Evolutionary conservation across 1,140 invertebrate genomes (phyloP).

Genomic region (Zaprionus gabonicus): DNA sequence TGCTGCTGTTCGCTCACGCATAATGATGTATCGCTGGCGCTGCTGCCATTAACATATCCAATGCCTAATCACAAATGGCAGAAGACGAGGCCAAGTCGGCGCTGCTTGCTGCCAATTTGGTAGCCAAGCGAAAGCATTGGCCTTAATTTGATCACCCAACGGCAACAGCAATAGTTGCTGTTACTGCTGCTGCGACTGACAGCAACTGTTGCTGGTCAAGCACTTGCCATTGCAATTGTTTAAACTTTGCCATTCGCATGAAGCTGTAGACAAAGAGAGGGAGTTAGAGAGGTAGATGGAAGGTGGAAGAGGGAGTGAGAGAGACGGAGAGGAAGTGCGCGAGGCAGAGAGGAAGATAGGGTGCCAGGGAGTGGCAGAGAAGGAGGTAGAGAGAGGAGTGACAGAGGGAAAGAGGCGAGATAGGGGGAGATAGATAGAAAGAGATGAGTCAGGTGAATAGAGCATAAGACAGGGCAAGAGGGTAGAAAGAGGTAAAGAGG

Average conservation of each 20-base stretch:
- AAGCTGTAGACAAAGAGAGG: neutral
- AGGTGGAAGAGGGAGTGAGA: neutral
- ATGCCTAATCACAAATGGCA: conserved; percentile 65
- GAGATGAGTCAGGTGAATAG: no score
- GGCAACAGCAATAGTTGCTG: conserved; percentile 24
- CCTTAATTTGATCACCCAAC: conserved; percentile 59
- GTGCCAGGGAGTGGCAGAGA: no score
- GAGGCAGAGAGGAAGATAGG: no score
- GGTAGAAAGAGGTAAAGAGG: no score
- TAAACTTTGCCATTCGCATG: conserved; percentile 73
- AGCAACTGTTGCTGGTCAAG: conserved; percentile 37
- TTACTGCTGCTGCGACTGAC: conserved; percentile 15
- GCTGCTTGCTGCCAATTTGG: conserved; percentile 19
- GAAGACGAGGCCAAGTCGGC: conserved; percentile 34
- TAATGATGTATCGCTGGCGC: conserved; percentile 66
- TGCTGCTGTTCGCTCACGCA: conserved; percentile 34
- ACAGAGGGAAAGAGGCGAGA: no score
- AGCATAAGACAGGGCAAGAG: no score
- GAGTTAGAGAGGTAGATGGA: conserved; percentile 23
- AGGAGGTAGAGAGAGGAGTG: no score
- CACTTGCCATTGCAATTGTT: conserved; percentile 40
- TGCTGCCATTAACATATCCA: conserved; percentile 66
- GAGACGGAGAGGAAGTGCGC: neutral
- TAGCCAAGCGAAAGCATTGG: conserved; percentile 51
- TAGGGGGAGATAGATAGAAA: no score